phyloP scores from a whole-genome alignment of 2,797 vertebrate genomes.

The Parotocinclus haroldoi region DNA sequence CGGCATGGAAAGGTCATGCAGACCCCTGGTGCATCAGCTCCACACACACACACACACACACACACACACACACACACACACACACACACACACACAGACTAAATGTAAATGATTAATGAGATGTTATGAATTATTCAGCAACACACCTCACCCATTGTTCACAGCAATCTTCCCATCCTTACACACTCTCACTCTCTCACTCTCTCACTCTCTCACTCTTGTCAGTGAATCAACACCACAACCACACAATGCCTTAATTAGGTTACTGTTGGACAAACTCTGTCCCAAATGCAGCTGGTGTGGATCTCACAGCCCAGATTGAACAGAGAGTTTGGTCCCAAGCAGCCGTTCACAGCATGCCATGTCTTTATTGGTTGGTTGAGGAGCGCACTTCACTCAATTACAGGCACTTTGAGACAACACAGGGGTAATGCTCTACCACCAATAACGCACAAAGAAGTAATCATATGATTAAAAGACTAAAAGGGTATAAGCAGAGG shows the following conservation, averaged over 20 bases:
- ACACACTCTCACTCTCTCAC: slow-evolving; percentile 12
- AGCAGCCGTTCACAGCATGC: slow-evolving; percentile 3
- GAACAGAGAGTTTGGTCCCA: slow-evolving; percentile 16
- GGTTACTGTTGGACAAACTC: slow-evolving; percentile 50
- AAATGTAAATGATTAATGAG: slow-evolving; percentile 61
- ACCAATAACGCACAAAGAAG: neutral
- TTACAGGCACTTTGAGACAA: slow-evolving; percentile 23
- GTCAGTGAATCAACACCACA: slow-evolving; percentile 38
- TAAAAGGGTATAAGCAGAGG: no score
- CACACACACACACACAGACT: slow-evolving; percentile 22
- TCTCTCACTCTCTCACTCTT: neutral
- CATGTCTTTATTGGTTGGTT: slow-evolving; percentile 27
- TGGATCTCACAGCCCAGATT: slow-evolving; percentile 20
- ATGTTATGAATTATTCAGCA: slow-evolving; percentile 56
- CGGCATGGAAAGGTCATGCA: slow-evolving; percentile 70
- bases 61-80: slow-evolving; percentile 15
- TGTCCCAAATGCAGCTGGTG: slow-evolving; percentile 38
- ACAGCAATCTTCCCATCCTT: slow-evolving; percentile 31
- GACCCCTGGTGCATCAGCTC: slow-evolving; percentile 59
- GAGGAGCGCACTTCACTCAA: slow-evolving; percentile 15
- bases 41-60: slow-evolving; percentile 34
- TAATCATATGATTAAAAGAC: no score
- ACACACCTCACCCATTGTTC: slow-evolving; percentile 49
- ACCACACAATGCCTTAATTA: slow-evolving; percentile 51
- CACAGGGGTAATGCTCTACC: slow-evolving; percentile 1